These are phyloP conservation scores for Maniola jurtina DNA, from an alignment of 1,140 invertebrate species.

Conservation along the genomic window DNA sequence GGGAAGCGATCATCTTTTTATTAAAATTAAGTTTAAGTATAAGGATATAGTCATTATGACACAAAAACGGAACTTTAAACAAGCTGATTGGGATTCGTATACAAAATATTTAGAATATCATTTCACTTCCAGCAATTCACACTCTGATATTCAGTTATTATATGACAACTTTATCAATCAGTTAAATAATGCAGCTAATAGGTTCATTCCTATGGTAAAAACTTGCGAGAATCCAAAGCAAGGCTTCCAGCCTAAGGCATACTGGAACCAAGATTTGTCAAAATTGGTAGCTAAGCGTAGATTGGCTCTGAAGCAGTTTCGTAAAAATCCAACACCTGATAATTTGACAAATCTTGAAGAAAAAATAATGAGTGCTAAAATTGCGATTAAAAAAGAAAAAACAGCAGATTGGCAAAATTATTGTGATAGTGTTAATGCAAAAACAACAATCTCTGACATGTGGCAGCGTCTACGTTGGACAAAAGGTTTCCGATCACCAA, in stretches of 20 bases:
- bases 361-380: not conserved
- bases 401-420: conserved; percentile 18
- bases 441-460: conserved; percentile 17
- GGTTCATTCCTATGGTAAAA: conserved; percentile 30
- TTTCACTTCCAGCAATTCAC: not conserved
- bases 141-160: conserved; percentile 19
- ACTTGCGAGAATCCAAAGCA: conserved; percentile 23
- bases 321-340: conserved; percentile 32
- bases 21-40: conserved; percentile 23
- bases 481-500: conserved; percentile 10
- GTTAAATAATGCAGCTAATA: conserved; percentile 29
- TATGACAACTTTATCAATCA: conserved; percentile 33
- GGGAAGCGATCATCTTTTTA: conserved; percentile 41
- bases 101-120: conserved; percentile 9
- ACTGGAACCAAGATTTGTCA: conserved; percentile 34
- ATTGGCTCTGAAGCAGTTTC: conserved; percentile 31
- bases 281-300: conserved; percentile 32
- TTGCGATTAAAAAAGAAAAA: not conserved
- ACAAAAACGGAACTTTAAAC: conserved; percentile 33
- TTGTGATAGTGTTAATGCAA: conserved; percentile 25
- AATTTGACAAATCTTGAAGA: conserved; percentile 17
- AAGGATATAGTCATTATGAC: not conserved
- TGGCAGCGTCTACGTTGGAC: conserved; percentile 28
- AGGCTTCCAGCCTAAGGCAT: conserved; percentile 34
- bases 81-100: conserved; percentile 32